Evolutionary conservation across 2,888 invertebrate species (phyloP), one percentile per base, ranked within the genome.

Genomic region (Pachliopta kotzebuea): DNA sequence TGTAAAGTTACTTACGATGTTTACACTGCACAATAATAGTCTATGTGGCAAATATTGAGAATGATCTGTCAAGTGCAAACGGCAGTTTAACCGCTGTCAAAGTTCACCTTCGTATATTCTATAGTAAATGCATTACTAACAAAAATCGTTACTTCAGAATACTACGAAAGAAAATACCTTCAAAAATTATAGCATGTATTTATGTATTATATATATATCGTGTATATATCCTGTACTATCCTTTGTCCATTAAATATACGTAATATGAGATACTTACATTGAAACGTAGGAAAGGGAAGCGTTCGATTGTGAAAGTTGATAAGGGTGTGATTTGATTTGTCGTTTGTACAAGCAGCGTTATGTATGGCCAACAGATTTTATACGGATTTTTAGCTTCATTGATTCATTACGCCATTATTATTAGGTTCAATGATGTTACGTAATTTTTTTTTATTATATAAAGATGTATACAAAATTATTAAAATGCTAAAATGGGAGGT

Each of bases 301-400:
- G 26, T 56, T n/a, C 26, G 42, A 42, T 53, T 56, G 60, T 60
- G 60, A 52, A 60, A 60, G 24, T 26, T 26, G 56, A 64, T 60
- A 64, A 21, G 56, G 52, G 52, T 24, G 26, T 60, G 37, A 60
- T 60, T 64, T 56, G 42, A 64, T 64, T 64, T 60, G 31, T 60
- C 49, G 49, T 59, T 31, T 56, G 31, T 37, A 59, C 55, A 63
- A 50, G 17, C 59, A 29, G 29, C 9, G 50, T 52, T 55, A 50
- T 56, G 37, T 59, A 55, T 23, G 56, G 29, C 21, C 55, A 24
- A 60, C 24, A 52, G 49, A 37, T 60, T 64, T 52, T 37, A 55
- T 20, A 20, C 20, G 54, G 6, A 31, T 52, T 21, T 11, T 52
- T 4, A n/a, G 50, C 14, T 52, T 21, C n/a, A 50, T 50, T 50